Evolutionary conservation across 2,797 vertebrate genomes (phyloP), one percentile per base, ranked within the genome.

Genomic region (Nasua narica): DNA sequence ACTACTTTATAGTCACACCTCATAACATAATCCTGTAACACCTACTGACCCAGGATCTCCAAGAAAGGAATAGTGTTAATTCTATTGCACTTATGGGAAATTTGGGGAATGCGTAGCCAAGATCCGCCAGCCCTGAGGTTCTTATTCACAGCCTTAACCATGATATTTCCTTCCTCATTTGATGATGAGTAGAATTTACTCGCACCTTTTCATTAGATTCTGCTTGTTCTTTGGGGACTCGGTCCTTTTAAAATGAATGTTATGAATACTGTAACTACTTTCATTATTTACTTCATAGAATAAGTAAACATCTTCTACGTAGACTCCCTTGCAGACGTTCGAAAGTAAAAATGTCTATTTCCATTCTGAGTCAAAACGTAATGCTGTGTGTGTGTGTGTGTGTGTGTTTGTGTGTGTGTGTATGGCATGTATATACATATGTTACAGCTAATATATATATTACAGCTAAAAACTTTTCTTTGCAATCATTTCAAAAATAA

Each of bases 1-100:
- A 93, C 94, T 95, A 85, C 91, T 96, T 97, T 97, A 97, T 94
- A 96, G 96, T 97, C 96, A 97, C 95, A 98, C 94, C 96, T 98
- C 98, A 95, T 97, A 98, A 96, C 95, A 92, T 97, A 98, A 97
- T 98, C 95, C 96, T 83, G 84, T 97, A 96, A 97, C 97, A 97
- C 97, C 95, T 97, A 96, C 94, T 90, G 98, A 96, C 97, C 97
- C 91, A 92, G 82, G 86, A 96, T 97, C 95, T 96, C 91, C 86
- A 90, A 96, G 97, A 97, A 96, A 97, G 87, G 93, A 40, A 85
- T 82, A 97, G 97, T 96, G 96, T 97, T 97, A 97, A 97, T 98
- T 97, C 97, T 96, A 97, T 82, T 94, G 97, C 97, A 70, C 97
- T 97, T 97, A 74, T 48, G 96, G 97, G 97, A 97, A 97, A 95